phyloP scores from a whole-genome alignment of 2,888 invertebrate species.

The Phragmatobia fuliginosa region DNA sequence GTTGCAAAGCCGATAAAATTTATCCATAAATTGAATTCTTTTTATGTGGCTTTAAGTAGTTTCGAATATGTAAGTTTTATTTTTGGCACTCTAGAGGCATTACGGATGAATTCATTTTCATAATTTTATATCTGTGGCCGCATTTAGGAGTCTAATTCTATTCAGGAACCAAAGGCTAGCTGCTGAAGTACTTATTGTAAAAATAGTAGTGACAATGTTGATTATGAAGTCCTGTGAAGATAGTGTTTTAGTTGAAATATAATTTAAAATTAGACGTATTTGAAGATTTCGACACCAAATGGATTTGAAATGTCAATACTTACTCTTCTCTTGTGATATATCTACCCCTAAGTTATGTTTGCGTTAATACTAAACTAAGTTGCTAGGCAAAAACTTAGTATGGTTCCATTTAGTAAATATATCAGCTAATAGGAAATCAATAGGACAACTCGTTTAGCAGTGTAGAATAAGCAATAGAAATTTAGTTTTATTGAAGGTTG shows the following conservation, averaged over 20 bases:
- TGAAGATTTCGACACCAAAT: neutral
- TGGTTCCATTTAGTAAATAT: neutral
- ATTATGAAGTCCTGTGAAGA: neutral
- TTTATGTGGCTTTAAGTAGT: neutral
- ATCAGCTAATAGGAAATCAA: neutral
- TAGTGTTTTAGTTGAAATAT: too few relatives aligned
- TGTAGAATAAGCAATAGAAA: neutral
- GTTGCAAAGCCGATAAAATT: neutral
- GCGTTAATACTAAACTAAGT: neutral
- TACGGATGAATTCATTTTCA: neutral
- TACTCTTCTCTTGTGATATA: neutral
- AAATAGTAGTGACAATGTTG: neutral
- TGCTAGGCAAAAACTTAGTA: neutral
- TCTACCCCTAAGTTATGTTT: neutral
- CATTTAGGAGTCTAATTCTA: neutral
- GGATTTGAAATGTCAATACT: neutral
- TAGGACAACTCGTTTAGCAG: neutral
- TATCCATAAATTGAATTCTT: neutral
- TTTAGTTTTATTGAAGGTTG: neutral
- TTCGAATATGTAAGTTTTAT: neutral
- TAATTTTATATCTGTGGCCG: neutral
- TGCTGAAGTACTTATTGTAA: neutral
- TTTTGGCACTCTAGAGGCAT: neutral
- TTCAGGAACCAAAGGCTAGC: neutral
- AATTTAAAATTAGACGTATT: neutral